Conservation (phyloP, 1,140 invertebrate genomes). For the Frieseomelitta varia region DNA sequence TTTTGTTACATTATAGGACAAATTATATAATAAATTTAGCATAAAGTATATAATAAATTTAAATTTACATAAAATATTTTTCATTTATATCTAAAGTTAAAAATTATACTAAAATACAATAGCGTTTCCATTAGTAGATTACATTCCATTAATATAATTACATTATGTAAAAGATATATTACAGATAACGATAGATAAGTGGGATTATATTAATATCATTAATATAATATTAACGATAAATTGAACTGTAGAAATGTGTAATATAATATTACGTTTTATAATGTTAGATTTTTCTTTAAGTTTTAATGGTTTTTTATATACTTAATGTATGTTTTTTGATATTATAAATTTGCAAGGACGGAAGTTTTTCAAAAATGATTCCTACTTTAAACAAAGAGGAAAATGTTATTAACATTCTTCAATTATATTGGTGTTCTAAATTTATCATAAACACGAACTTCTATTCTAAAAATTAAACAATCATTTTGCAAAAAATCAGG, state of each 20-base stretch:
- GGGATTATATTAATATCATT: too few species aligned
- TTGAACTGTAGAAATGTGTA: too few species aligned
- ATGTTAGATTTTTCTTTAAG: background rate
- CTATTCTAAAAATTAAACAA: constrained; percentile 85
- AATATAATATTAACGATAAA: too few species aligned
- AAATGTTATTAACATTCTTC: background rate
- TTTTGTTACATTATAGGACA: background rate
- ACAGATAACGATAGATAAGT: too few species aligned
- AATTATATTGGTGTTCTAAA: constrained; percentile 18
- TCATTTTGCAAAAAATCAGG: constrained; percentile 85
- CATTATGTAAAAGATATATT: too few species aligned
- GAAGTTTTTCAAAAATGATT: background rate
- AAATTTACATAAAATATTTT: background rate
- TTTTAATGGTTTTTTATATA: background rate
- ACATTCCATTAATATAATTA: background rate
- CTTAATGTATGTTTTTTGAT: too few species aligned
- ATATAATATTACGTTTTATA: too few species aligned
- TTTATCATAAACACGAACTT: constrained; percentile 77
- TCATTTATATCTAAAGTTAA: background rate
- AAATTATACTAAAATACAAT: background rate
- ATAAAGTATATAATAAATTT: too few species aligned
- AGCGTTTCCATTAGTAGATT: background rate
- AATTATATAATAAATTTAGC: background rate
- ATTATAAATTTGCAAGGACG: background rate
- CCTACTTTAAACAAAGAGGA: background rate